phyloP scores from a whole-genome alignment of 2,888 invertebrate species.

The Cephonodes hylas region DNA sequence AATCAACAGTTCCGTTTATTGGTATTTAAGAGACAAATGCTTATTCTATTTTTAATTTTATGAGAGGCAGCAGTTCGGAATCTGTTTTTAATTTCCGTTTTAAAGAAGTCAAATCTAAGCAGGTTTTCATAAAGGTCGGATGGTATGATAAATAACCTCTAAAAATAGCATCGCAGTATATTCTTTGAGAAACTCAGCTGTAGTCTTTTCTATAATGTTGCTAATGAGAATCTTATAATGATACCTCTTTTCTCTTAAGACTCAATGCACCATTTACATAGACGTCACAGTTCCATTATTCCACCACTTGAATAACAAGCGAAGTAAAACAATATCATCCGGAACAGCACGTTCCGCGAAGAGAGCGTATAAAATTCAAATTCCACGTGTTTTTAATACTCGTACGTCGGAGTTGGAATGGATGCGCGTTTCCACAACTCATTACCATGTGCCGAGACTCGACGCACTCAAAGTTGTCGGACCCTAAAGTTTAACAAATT shows the following conservation, averaged over 20 bases:
- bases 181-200: too few relatives aligned
- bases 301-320: neutral
- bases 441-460: slow-evolving; percentile 13
- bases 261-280: too few relatives aligned
- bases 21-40: too few relatives aligned
- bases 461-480: slow-evolving; percentile 7
- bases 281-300: neutral
- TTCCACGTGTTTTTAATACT: slow-evolving; percentile 1
- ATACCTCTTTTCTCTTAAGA: too few relatives aligned
- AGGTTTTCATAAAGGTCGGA: too few relatives aligned
- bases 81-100: neutral
- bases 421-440: slow-evolving; percentile 15
- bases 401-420: slow-evolving; percentile 2
- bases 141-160: too few relatives aligned
- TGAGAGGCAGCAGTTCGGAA: too few relatives aligned
- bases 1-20: too few relatives aligned
- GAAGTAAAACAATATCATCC: neutral
- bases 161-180: too few relatives aligned
- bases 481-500: slow-evolving; percentile 16
- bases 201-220: too few relatives aligned
- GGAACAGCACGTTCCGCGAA: neutral
- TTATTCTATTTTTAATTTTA: too few relatives aligned
- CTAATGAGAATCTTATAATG: too few relatives aligned
- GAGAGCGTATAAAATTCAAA: neutral
- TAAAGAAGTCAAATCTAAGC: neutral